A percentile compares a stretch with the other conserved stretches of the same genome.
These are phyloP conservation scores for Sturmia bella DNA, from an alignment of 2,888 invertebrate species.

Conservation along the genomic window DNA sequence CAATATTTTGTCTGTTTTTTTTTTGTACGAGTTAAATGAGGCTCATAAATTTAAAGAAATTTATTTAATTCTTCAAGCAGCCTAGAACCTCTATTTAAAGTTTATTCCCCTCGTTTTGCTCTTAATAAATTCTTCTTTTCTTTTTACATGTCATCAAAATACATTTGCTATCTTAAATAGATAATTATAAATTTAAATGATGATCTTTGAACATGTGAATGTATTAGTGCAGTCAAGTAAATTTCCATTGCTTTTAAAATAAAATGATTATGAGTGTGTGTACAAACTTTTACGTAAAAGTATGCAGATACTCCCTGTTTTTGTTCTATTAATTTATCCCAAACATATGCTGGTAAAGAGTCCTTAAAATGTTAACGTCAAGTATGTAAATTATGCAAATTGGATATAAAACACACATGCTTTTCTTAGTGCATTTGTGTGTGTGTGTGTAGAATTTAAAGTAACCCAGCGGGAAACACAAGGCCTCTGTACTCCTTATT, in stretches of 20 bases:
- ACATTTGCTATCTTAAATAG: slow-evolving; percentile 51
- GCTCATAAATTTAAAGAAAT: no score
- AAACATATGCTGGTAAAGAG: slow-evolving; percentile 69
- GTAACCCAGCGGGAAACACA: slow-evolving; percentile 17
- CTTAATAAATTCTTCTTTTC: background rate
- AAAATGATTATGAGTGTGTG: slow-evolving; percentile 2
- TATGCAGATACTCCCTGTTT: slow-evolving; percentile 42
- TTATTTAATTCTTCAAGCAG: background rate
- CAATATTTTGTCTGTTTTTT: no score
- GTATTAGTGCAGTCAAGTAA: slow-evolving; percentile 24
- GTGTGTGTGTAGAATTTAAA: slow-evolving; percentile 23
- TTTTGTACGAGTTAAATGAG: no score
- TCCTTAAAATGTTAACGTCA: slow-evolving; percentile 70
- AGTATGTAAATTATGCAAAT: slow-evolving; percentile 70
- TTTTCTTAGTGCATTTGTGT: slow-evolving; percentile 10
- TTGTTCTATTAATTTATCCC: slow-evolving; percentile 59
- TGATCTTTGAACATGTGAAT: slow-evolving; percentile 25
- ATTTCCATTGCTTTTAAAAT: slow-evolving; percentile 18
- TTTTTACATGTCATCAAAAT: slow-evolving; percentile 56
- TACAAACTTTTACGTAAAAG: background rate
- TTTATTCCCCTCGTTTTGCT: slow-evolving; percentile 18
- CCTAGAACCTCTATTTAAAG: background rate
- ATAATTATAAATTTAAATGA: slow-evolving; percentile 63
- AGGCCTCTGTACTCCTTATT: no score
- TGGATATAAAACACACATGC: slow-evolving; percentile 59